Evolutionary conservation across 2,797 vertebrate genomes (phyloP), one percentile per base, ranked within the genome.

Genomic region (Halcyon badia): DNA sequence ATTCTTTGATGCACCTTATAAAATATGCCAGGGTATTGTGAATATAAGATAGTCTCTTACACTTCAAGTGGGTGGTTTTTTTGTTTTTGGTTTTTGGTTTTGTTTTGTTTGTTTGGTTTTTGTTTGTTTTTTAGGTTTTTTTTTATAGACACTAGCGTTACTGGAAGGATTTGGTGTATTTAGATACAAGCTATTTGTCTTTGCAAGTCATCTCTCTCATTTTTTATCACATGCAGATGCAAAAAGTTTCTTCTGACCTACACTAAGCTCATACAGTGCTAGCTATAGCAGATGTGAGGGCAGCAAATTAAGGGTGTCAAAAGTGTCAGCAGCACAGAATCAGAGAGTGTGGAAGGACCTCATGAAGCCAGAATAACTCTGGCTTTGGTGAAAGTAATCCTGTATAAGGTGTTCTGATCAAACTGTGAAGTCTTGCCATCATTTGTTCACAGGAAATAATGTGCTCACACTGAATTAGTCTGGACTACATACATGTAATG

Each of bases 271-370:
- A 69, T 37, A 64, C 4, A 46, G 41, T 58, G 39, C 21, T 35
- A 86, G 64, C 37, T 81, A 25, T 1, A 78, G 54, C 52, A 88
- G 76, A 83, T 51, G 66, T 37, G 77, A 76, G n/a, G 56, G 58
- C 39, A 85, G 79, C 69, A 92, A 94, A 91, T 71, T 65, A 83
- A 68, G 60, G 56, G 65, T 54, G 64, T 77, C 90, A 57, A 11
- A 89, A 94, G 42, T 39, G 83, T 61, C 49, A 64, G 35, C 76
- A 91, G 68, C 60, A 87, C 28, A 87, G 89, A 79, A 93, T 62
- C 51, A 56, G 65, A 69, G 64, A 33, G 33, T 15, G 51, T 3
- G 70, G 78, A 95, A 89, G 81, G 57, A 94, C 60, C 33, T 65
- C 87, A 64, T 4, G 22, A 80, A 91, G 79, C 37, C 52, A 83